Evolutionary conservation across 2,797 vertebrate genomes (phyloP).

Genomic region (Coracias cyanogaster): DNA sequence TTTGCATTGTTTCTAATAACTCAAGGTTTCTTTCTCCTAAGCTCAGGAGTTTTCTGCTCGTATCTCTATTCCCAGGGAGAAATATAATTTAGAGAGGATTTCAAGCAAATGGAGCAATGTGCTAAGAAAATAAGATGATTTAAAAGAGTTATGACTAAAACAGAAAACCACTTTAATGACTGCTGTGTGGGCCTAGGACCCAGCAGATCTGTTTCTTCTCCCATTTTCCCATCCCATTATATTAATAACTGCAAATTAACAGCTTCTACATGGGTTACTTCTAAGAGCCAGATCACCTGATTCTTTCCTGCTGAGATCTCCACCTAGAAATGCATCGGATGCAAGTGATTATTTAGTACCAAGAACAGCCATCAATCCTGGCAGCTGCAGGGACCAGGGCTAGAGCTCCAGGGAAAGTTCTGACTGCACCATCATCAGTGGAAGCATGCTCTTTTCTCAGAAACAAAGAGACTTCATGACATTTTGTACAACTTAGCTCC

Average conservation of each 20-base stretch:
- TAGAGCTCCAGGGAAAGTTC: not conserved
- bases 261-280: not conserved
- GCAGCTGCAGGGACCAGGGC: not conserved
- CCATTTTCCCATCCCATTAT: not conserved
- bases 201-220: not conserved
- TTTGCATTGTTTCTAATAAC: not conserved
- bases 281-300: not conserved
- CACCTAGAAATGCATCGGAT: not conserved
- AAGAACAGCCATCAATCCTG: accelerated
- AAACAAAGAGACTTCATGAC: not conserved
- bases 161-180: not conserved
- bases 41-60: not conserved
- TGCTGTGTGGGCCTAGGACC: not conserved
- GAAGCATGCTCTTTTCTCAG: accelerated
- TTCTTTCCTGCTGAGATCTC: not conserved
- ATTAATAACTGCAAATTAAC: not conserved
- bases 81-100: not conserved
- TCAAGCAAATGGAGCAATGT: not conserved
- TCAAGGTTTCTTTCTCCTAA: not conserved
- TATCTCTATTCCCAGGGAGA: not conserved
- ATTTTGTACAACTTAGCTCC: not conserved
- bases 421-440: accelerated
- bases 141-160: not conserved
- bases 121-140: not conserved
- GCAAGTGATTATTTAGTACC: too few species aligned